phyloP scores from a whole-genome alignment of 2,113 vertebrate species.

The Mystacornis crossleyi region DNA sequence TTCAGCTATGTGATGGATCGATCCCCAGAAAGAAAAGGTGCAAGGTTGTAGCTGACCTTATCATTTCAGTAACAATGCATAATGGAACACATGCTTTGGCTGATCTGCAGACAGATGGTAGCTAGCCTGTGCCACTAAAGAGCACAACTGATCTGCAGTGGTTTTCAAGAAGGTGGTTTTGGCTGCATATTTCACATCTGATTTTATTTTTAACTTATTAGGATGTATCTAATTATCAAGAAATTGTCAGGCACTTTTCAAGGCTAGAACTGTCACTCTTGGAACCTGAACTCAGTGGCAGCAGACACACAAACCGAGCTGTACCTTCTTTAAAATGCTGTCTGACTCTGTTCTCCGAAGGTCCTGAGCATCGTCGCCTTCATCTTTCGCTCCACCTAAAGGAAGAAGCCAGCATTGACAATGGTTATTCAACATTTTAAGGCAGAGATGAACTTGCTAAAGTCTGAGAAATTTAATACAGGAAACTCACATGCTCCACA shows the following conservation, averaged over 20 bases:
- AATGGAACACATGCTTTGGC: constrained; percentile 21
- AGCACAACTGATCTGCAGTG: background rate
- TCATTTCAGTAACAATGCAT: background rate
- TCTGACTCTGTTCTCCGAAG: constrained; percentile 94
- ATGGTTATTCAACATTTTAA: background rate
- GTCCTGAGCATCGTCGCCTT: constrained; percentile 86
- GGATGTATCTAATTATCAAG: background rate
- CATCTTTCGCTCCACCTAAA: constrained; percentile 88
- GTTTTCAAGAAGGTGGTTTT: background rate
- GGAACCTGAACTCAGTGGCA: background rate
- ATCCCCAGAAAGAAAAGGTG: background rate
- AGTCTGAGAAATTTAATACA: constrained; percentile 1
- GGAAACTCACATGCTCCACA: background rate
- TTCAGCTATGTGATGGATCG: background rate
- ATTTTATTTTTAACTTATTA: background rate
- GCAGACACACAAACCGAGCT: background rate
- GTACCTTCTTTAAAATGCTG: constrained; percentile 93
- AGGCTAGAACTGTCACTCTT: background rate
- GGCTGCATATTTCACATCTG: background rate
- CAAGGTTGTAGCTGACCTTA: background rate
- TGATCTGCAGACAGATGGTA: constrained; percentile 36
- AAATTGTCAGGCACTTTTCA: background rate
- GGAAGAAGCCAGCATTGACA: background rate
- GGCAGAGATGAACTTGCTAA: background rate
- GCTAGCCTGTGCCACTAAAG: background rate